phyloP scores from a whole-genome alignment of 2,888 invertebrate species.

The Temnothorax unifasciatus region DNA sequence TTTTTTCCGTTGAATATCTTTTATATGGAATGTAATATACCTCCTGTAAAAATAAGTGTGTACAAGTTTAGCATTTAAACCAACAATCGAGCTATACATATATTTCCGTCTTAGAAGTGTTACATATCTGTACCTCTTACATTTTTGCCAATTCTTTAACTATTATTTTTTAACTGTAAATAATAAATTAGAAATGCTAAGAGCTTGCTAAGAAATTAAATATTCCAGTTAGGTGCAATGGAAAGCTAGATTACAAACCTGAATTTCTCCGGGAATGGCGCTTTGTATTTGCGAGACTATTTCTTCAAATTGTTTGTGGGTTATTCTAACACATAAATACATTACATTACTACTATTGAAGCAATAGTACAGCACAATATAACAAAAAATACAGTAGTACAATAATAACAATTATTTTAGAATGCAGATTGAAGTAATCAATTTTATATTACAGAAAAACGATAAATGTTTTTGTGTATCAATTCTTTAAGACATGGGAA shows the following conservation, averaged over 20 bases:
- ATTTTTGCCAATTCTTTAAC: not conserved
- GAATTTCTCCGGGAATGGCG: not conserved
- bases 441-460: not conserved
- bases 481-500: not conserved
- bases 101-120: not conserved
- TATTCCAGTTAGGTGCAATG: not conserved
- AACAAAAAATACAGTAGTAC: not conserved
- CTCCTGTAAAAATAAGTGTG: not conserved
- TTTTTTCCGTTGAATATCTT: not conserved
- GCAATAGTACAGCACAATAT: not conserved
- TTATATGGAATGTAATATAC: not conserved
- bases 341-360: not conserved
- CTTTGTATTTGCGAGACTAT: not conserved
- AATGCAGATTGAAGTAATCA: not conserved
- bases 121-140: not conserved
- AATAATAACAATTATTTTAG: not conserved
- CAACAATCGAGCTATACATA: not conserved
- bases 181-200: not conserved
- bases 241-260: not conserved
- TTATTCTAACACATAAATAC: not conserved
- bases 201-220: not conserved
- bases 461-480: not conserved
- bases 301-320: not conserved
- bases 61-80: constrained; percentile 1
- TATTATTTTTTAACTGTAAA: not conserved